Conservation (phyloP, 2,797 vertebrate species). For the Dromococcyx pavoninus region DNA sequence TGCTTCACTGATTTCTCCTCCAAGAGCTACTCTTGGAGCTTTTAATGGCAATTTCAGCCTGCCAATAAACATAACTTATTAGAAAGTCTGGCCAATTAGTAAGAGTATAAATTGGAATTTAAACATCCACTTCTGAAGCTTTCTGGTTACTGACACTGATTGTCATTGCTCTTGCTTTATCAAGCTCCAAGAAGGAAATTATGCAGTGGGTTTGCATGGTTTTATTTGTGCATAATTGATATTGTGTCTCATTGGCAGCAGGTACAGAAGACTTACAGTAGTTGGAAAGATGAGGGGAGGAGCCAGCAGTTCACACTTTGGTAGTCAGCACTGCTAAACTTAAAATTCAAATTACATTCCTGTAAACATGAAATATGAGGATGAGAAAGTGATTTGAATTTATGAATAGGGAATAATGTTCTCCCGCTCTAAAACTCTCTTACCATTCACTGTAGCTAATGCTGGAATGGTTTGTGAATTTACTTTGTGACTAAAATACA, state of each 20-base stretch:
- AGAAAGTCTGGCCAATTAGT: not conserved
- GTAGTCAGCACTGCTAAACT: not conserved
- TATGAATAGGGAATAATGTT: constrained; percentile 34
- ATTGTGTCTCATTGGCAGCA: not conserved
- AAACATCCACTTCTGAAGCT: not conserved
- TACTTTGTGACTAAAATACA: constrained; percentile 32
- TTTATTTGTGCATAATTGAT: not conserved
- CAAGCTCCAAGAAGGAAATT: not conserved
- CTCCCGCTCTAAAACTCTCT: constrained; percentile 7
- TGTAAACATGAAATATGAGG: constrained; percentile 9
- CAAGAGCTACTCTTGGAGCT: not conserved
- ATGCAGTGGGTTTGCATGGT: not conserved
- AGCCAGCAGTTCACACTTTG: not conserved
- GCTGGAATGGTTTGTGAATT: constrained; percentile 20
- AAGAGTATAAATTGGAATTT: not conserved
- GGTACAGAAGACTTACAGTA: not conserved
- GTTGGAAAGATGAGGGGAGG: not conserved
- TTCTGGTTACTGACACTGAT: not conserved
- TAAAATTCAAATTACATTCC: not conserved
- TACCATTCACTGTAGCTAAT: not conserved
- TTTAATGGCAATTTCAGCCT: not conserved
- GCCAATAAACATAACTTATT: not conserved
- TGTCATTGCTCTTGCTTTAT: not conserved
- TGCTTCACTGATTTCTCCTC: not conserved
- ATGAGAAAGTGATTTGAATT: constrained; percentile 3